Conservation (phyloP, 2,113 vertebrate species). For the Stigmatopora nigra region DNA sequence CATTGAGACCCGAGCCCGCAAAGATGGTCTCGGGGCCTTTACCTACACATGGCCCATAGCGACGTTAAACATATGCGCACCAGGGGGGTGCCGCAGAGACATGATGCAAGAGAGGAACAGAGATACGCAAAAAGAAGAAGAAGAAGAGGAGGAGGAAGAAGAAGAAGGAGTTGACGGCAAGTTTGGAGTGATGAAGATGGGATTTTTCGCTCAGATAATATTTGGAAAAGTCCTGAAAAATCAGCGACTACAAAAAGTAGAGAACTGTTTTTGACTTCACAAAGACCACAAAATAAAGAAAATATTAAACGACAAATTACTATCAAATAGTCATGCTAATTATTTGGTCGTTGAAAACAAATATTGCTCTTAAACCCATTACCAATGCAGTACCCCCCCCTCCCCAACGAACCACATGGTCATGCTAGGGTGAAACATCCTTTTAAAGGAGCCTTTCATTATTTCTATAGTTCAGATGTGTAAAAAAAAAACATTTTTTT, state of each 20-base stretch:
- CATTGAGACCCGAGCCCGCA: slow-evolving; percentile 98
- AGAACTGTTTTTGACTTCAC: too few species aligned
- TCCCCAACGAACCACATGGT: slow-evolving; percentile 39
- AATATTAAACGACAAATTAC: too few species aligned
- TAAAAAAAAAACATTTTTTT: too few species aligned
- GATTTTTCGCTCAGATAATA: slow-evolving; percentile 7
- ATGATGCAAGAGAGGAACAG: slow-evolving; percentile 23
- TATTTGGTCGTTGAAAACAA: too few species aligned
- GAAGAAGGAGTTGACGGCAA: slow-evolving; percentile 29
- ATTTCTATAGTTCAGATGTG: too few species aligned
- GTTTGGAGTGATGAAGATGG: slow-evolving; percentile 35
- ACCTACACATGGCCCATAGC: slow-evolving; percentile 97
- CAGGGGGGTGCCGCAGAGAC: slow-evolving; percentile 26
- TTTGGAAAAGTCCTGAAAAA: too few species aligned
- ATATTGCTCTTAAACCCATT: background rate
- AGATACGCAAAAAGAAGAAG: slow-evolving; percentile 12
- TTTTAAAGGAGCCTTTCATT: too few species aligned
- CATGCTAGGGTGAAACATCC: slow-evolving; percentile 28
- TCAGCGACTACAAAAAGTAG: too few species aligned
- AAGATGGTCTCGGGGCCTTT: slow-evolving; percentile 99
- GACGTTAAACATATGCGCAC: slow-evolving; percentile 62
- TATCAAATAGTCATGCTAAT: too few species aligned
- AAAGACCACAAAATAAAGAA: too few species aligned
- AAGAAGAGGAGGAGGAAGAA: slow-evolving; percentile 21
- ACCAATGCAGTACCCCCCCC: background rate